Evolutionary conservation across 1,140 invertebrate species (phyloP), one percentile per base, ranked within the genome.

Genomic region (Drosophila subobscura): DNA sequence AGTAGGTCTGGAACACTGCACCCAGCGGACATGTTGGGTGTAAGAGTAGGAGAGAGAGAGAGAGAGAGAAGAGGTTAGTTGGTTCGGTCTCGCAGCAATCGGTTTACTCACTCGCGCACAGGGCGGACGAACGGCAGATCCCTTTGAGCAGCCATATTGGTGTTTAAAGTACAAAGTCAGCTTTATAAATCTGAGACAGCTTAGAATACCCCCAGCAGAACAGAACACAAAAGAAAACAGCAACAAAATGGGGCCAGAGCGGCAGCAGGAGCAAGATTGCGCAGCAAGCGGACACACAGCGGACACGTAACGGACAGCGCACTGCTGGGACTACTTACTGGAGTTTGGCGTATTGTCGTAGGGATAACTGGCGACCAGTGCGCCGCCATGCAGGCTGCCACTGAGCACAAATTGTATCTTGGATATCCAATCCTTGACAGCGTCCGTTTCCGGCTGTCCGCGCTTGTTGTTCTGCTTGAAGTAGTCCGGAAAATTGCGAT

Each of bases 331-430:
- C 68, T 91, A 95, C 95, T 96, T 95, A 97, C 97, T 96, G 91
- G 96, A 95, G 92, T 96, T 97, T 57, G 96, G 96, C 7, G 96
- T 97, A 86, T 97, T 98, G 91, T 98, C 97, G 90, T 96, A 98
- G 1, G 97, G 97, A 92, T 98, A 98, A 76, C 96, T 97, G 44
- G 97, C 97, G 29, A 98, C 97, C 52, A 98, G 93, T 3, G 97
- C 97, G 6, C 97, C 98, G 7, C 97, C 97, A 89, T 98, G 97
- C 29, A 99, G 92, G 79, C 96, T 97, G 52, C 97, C 96, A 5
- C 97, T 98, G 3, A 98, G 92, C 12, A 98, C 96, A 86, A 99
- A 98, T 92, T 97, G 96, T 66, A 97, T 97, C 91, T 97, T 96
- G 41, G 96, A 95, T 29, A 98, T 95, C 97, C 97, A 98, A 80